Base-by-base conservation (phyloP, 2,888 invertebrate genomes). In the Brachycybe producta region DNA sequence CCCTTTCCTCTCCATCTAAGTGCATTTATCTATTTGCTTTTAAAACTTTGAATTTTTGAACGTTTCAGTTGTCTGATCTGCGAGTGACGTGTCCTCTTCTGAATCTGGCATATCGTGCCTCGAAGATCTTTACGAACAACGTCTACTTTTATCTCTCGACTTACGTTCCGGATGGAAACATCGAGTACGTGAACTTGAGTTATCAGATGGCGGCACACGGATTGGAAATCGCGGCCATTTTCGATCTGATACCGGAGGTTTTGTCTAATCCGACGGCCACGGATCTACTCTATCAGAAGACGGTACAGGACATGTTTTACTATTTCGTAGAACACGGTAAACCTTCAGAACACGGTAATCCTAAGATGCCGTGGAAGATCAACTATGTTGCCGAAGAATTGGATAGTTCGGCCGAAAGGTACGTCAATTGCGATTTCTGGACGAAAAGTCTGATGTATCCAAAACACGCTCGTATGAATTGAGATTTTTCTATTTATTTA, bases 221-320 rank as follows among this genome's bases (percentile, higher is more conserved):
- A 2, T 8, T 56, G 8, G 57, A 57, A 30, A 49, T 55, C 2
- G 75, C 77, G 47, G 85, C 85, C 1, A 86, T 88, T 57, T 73
- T 88, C 19, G 40, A 84, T 82, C 1, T 75, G 78, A 13, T 84
- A 81, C 59, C 51, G 15, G 30, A 53, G 3, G 54, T 55, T 39
- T 39, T 56, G 2, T 78, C 79, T 53, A 78, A 81, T 0, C 77
- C 76, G 58, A 78, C 78, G 34, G 77, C 79, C 0, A 80, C 81
- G 59, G 83, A 84, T 62, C 75, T 80, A 36, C 73, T 81, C 17
- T 86, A 78, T 62, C 76, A 82, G 57, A 75, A 80, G 1, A 80
- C 84, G 11, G 82, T 87, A 73, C 84, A 85, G 62, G 78, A 80
- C 56, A 67, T 85, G 27, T 88, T 88, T 67, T 85, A 84, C 66